These are phyloP conservation scores for Rissa tridactyla DNA, from an alignment of 2,113 vertebrate species.

Conservation along the genomic window DNA sequence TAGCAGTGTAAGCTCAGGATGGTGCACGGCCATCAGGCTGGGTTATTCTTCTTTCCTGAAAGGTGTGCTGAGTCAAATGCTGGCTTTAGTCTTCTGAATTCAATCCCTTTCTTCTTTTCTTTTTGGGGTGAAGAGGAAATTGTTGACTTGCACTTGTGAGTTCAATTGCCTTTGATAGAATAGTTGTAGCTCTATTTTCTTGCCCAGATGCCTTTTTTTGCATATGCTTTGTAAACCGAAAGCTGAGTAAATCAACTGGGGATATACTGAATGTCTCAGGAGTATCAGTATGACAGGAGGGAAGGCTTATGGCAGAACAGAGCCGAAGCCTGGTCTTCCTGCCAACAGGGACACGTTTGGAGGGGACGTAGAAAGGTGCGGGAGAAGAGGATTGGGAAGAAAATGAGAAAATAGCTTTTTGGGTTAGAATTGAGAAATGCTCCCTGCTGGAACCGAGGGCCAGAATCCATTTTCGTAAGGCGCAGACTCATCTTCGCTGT, in stretches of 20 bases:
- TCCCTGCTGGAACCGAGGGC: not conserved
- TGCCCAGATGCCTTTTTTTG: not conserved
- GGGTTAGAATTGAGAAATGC: not conserved
- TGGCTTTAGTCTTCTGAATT: not conserved
- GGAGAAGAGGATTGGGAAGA: not conserved
- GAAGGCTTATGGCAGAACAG: not conserved
- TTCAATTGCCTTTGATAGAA: not conserved
- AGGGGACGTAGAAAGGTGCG: not conserved
- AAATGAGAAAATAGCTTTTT: not conserved
- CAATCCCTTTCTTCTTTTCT: not conserved
- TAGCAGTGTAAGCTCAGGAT: not conserved
- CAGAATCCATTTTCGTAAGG: not conserved
- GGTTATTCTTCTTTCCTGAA: not conserved
- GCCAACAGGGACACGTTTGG: fast-evolving
- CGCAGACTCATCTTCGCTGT: fast-evolving
- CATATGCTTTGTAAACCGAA: not conserved
- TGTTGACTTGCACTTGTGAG: not conserved
- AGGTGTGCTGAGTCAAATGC: not conserved
- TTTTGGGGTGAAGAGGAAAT: not conserved
- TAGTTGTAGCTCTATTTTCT: not conserved
- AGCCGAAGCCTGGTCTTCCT: not conserved
- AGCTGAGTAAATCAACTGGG: not conserved
- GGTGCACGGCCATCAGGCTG: not conserved
- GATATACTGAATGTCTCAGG: not conserved
- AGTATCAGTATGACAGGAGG: not conserved